Evolutionary conservation across 2,797 vertebrate genomes (phyloP).

Genomic region (Tachyglossus aculeatus): DNA sequence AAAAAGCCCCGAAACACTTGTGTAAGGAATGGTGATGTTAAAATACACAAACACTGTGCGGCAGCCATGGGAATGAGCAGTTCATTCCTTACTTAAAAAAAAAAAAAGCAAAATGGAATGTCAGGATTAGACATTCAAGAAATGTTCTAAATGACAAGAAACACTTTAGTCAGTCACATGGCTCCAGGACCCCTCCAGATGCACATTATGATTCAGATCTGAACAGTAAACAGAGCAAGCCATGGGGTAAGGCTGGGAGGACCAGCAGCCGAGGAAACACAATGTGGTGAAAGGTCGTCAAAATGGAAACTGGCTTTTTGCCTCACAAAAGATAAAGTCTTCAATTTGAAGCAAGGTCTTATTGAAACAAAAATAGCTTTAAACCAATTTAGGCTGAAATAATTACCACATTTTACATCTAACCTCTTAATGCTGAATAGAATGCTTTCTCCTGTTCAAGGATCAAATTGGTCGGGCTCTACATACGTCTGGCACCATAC

Average conservation of each 20-base stretch:
- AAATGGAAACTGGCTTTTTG: conserved; percentile 53
- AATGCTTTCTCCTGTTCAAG: conserved; percentile 62
- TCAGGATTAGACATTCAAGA: conserved; percentile 46
- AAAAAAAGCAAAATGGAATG: conserved; percentile 26
- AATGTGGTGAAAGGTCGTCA: conserved; percentile 2
- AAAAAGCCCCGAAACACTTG: conserved; percentile 41
- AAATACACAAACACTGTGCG: conserved; percentile 6
- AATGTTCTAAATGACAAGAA: conserved; percentile 53
- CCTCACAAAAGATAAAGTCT: not conserved
- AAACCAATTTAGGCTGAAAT: conserved; percentile 61
- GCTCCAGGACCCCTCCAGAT: conserved; percentile 53
- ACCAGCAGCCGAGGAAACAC: conserved; percentile 17
- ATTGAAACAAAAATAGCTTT: conserved; percentile 47
- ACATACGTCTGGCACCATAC: conserved; percentile 73
- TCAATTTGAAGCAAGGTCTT: conserved; percentile 62
- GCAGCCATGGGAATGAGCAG: conserved; percentile 11
- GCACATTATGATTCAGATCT: conserved; percentile 65
- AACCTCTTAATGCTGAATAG: conserved; percentile 54
- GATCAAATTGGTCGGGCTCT: conserved; percentile 66
- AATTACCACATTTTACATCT: conserved; percentile 58
- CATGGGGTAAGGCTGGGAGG: conserved; percentile 33
- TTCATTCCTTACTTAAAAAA: conserved; percentile 42
- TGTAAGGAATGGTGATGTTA: conserved; percentile 22
- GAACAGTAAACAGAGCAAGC: conserved; percentile 54
- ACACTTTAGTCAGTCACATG: conserved; percentile 49